Evolutionary conservation across 2,797 vertebrate species (phyloP), one percentile per base, ranked within the genome.

Genomic region (Acrocephalus scirpaceus): DNA sequence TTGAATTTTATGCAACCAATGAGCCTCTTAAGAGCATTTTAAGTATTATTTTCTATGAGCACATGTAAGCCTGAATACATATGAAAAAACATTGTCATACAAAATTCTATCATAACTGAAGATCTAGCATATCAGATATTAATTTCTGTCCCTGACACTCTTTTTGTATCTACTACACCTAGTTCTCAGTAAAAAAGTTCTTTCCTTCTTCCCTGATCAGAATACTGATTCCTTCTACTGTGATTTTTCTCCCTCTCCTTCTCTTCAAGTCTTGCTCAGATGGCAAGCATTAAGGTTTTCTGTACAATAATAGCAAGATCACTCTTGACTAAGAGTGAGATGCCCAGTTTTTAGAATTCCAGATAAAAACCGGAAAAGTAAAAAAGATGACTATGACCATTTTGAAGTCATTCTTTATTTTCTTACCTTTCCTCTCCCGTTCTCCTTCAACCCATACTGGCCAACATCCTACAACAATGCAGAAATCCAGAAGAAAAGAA

Each of bases 371-470:
- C 72, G 65, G 85, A 38, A 40, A 88, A 95, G n/a, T 73, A 96
- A 71, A 17, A 47, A 65, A 86, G 65, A 48, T 16, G 38, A 88
- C 83, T 95, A 83, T 70, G 71, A 95, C 62, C 71, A 72, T 86
- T 94, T 85, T 47, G 69, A 77, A 92, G 86, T 88, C 91, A 92
- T 95, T 92, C 71, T 97, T 98, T 80, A 65, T 82, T 96, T 88
- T 98, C 98, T 98, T 98, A 98, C 98, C 98, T 98, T 97, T 98
- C 97, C 98, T 98, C 90, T 98, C 96, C 86, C 32, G 96, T 94
- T 97, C 97, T 98, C 97, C 97, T 97, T 96, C 97, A 98, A 98
- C 95, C 97, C 97, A 98, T 93, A 98, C 20, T 97, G 98, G 98
- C 86, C 97, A 98, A 97, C 83, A 84, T 98, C 96, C 97, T 98